A percentile compares a stretch with the other conserved stretches of the same genome.
phyloP scores from a whole-genome alignment of 2,113 vertebrate species.

The Sprattus sprattus region DNA sequence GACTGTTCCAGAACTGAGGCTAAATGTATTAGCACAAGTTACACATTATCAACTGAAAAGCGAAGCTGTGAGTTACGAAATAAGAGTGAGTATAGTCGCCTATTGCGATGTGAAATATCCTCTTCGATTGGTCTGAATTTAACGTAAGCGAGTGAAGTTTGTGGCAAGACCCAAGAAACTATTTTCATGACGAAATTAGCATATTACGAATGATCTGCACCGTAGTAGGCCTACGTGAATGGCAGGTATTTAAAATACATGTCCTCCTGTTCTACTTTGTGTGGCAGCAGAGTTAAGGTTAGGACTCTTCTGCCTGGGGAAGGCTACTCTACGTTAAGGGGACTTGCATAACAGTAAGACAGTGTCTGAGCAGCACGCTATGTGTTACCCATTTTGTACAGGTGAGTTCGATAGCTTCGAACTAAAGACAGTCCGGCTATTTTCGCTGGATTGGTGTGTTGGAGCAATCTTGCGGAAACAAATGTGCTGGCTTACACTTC shows the following conservation, averaged over 20 bases:
- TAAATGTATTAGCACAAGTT: not conserved
- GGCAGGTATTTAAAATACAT: not conserved
- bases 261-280: not conserved
- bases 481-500: constrained; percentile 12
- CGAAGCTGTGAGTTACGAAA: not conserved
- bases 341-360: not conserved
- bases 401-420: not conserved
- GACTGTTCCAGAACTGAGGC: not conserved
- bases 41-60: not conserved
- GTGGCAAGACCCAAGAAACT: constrained; percentile 7
- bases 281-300: constrained; percentile 8
- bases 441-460: not conserved
- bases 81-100: not conserved
- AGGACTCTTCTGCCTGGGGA: not conserved
- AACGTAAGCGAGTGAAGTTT: constrained; percentile 11
- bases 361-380: not conserved
- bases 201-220: not conserved
- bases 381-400: not conserved
- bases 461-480: constrained; percentile 2
- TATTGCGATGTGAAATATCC: not conserved
- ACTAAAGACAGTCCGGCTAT: not conserved
- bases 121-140: not conserved
- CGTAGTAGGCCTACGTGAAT: not conserved
- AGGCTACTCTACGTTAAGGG: not conserved
- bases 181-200: not conserved